Conservation (phyloP, 2,797 vertebrate genomes). For the Danio choprae region DNA sequence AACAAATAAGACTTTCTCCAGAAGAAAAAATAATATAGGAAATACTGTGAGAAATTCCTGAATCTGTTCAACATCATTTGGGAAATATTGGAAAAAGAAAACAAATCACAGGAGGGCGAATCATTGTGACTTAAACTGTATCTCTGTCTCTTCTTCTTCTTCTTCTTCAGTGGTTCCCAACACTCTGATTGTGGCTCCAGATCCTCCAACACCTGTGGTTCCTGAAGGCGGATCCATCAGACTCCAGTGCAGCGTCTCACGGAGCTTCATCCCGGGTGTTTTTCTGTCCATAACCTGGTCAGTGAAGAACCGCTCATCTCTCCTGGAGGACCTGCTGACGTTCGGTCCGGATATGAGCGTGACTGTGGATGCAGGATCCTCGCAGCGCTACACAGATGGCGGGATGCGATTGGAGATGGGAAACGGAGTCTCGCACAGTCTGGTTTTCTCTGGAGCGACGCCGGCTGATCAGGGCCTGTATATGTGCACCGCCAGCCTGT, state of each 20-base stretch:
- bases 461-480: slow-evolving; percentile 83
- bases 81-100: too few species aligned
- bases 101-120: too few species aligned
- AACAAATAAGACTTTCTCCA: too few species aligned
- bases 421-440: slow-evolving; percentile 75
- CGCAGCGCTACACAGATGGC: slow-evolving; percentile 80
- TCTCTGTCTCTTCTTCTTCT: too few species aligned
- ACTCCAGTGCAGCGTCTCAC: slow-evolving; percentile 81
- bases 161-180: slow-evolving; percentile 83
- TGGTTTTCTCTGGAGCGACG: slow-evolving; percentile 80
- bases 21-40: too few species aligned
- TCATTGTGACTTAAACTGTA: too few species aligned
- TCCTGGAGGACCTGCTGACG: slow-evolving; percentile 77
- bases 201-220: slow-evolving; percentile 59
- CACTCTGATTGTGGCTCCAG: slow-evolving; percentile 80
- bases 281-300: slow-evolving; percentile 91
- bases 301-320: slow-evolving; percentile 66
- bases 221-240: slow-evolving; percentile 84
- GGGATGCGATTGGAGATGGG: slow-evolving; percentile 83
- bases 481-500: slow-evolving; percentile 85
- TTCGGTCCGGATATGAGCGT: slow-evolving; percentile 86
- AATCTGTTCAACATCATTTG: too few species aligned
- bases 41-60: too few species aligned
- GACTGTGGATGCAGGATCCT: slow-evolving; percentile 71
- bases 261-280: slow-evolving; percentile 79